Percentiles rank a stretch among this genome's conserved stretches.
Evolutionary conservation across 2,888 invertebrate genomes (phyloP).

Genomic region (Prosopocoilus inquinatus): DNA sequence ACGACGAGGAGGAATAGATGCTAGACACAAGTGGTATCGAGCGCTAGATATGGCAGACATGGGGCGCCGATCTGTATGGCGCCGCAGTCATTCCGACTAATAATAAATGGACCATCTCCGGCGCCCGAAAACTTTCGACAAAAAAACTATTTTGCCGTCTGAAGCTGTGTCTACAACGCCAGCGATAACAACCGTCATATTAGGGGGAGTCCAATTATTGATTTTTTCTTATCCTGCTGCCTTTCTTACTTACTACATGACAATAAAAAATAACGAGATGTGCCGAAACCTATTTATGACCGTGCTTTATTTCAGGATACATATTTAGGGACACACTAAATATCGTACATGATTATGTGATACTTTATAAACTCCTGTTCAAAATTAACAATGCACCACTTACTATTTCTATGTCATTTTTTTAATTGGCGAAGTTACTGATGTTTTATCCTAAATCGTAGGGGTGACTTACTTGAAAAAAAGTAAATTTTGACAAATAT

Average conservation of each 20-base stretch:
- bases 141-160: conserved; percentile 1
- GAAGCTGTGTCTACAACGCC: background rate
- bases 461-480: too few species aligned
- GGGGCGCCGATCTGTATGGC: conserved; percentile 27
- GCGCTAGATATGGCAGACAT: conserved; percentile 23
- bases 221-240: background rate
- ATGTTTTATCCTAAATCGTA: too few species aligned
- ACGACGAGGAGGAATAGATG: background rate
- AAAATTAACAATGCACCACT: too few species aligned
- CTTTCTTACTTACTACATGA: background rate
- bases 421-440: too few species aligned
- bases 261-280: conserved; percentile 1
- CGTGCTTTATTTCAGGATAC: too few species aligned
- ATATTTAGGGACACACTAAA: too few species aligned
- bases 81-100: conserved; percentile 25
- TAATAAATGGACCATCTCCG: conserved; percentile 30
- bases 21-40: conserved; percentile 4
- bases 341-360: too few species aligned
- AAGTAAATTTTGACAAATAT: too few species aligned
- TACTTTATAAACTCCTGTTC: too few species aligned
- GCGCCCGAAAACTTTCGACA: conserved; percentile 28
- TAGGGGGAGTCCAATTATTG: conserved; percentile 1
- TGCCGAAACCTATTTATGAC: background rate
- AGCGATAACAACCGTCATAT: background rate
- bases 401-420: too few species aligned